Base-by-base conservation (phyloP, 2,797 vertebrate species). In the Nyctalus aviator region DNA sequence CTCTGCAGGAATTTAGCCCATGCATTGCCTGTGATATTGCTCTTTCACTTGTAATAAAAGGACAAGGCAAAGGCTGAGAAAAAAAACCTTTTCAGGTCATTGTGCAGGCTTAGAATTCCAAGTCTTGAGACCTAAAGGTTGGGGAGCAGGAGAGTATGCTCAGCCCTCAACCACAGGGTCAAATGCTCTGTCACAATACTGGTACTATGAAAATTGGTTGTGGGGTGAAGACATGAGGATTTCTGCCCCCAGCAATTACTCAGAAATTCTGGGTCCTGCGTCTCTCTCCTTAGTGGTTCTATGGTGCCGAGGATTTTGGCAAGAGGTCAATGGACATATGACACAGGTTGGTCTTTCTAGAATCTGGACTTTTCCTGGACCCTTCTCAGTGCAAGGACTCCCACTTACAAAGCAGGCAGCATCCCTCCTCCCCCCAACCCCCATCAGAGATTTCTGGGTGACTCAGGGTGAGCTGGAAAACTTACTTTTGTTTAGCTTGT, bases 401-500 rank as follows among this genome's bases (percentile, higher is more conserved):
- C 53, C 35, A 84, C 71, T 94, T 82, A 27, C 64, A 85, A 83
- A 64, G 66, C 18, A 41, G 53, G 84, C 57, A 62, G 13, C 9
- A 15, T 14, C 55, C 4, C 2, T 6, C 32, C 30, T n/a, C 57
- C 21, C 3, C 9, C 72, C 78, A 77, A 41, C 21, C 3, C 9
- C 72, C 78, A 77, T 41, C 30, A 76, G 69, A 85, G 87, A 89
- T 88, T 81, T 93, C 84, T 92, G 66, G 69, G 84, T 93, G 84
- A 91, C 50, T 88, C 44, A 18, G 76, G 86, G 84, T 82, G 62
- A 97, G 23, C 81, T 82, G 87, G 62, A 93, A 95, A 94, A 93
- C 77, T 91, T 86, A 53, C 75, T 89, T 95, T 94, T 95, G 55
- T 94, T 87, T 55, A 94, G 91, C 6, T 15, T 94, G 91, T 89